Percentiles rank a stretch among this genome's conserved stretches.
These are phyloP conservation scores for Tridacna gigas DNA, from an alignment of 2,888 invertebrate genomes.

Conservation along the genomic window DNA sequence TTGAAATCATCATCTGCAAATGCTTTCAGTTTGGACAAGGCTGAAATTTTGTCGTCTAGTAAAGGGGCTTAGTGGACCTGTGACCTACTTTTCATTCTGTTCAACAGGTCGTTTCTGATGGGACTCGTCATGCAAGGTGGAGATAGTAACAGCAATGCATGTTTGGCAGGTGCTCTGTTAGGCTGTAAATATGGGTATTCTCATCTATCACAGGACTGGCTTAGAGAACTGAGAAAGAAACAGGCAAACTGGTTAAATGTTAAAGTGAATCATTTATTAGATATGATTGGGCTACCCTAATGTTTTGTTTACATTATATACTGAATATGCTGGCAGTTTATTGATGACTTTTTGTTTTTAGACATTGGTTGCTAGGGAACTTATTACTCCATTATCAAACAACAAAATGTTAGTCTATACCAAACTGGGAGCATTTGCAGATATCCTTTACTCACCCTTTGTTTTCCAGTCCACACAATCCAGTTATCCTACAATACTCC, in stretches of 20 bases:
- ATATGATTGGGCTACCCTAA: constrained; percentile 84
- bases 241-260: constrained; percentile 81
- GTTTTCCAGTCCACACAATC: too few species aligned
- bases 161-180: constrained; percentile 83
- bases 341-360: too few species aligned
- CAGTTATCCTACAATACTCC: too few species aligned
- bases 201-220: constrained; percentile 80
- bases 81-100: background rate
- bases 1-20: too few species aligned
- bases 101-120: constrained; percentile 76
- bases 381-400: too few species aligned
- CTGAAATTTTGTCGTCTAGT: background rate
- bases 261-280: constrained; percentile 83
- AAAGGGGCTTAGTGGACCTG: background rate
- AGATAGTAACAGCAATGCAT: constrained; percentile 82
- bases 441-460: too few species aligned
- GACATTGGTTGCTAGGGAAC: too few species aligned
- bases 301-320: too few species aligned
- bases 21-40: background rate
- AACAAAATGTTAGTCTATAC: too few species aligned
- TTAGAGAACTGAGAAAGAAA: constrained; percentile 76
- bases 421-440: too few species aligned
- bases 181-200: constrained; percentile 82
- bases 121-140: constrained; percentile 82
- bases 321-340: too few species aligned